Percentiles rank a stretch among this genome's conserved stretches.
phyloP scores from a whole-genome alignment of 2,888 invertebrate genomes.

The Helobdella robusta region DNA sequence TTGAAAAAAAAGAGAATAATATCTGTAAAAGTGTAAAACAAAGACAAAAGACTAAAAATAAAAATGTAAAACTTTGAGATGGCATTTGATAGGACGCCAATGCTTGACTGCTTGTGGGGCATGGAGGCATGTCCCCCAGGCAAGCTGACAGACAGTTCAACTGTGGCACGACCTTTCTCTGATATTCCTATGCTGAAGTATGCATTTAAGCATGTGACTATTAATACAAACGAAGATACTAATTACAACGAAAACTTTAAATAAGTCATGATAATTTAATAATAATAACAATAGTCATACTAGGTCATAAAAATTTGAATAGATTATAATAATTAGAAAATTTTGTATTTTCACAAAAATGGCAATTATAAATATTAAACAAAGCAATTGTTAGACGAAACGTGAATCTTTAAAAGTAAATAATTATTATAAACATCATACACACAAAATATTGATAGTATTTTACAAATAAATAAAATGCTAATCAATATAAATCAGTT shows the following conservation, averaged over 20 bases:
- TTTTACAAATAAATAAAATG: too few relatives aligned
- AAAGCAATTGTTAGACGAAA: too few relatives aligned
- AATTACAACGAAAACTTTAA: background rate
- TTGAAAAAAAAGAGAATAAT: background rate
- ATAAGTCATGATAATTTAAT: too few relatives aligned
- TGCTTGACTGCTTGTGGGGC: conserved; percentile 50
- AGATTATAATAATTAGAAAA: too few relatives aligned
- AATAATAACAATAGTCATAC: too few relatives aligned
- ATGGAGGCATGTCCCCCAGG: conserved; percentile 53
- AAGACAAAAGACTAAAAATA: background rate
- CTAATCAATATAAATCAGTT: too few relatives aligned
- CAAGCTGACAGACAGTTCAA: conserved; percentile 48
- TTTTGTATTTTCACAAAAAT: background rate
- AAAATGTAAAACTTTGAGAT: conserved; percentile 21
- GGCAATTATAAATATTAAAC: background rate
- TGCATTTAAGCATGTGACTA: background rate
- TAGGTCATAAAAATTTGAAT: too few relatives aligned
- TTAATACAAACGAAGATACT: background rate
- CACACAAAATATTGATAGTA: too few relatives aligned
- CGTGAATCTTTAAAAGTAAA: too few relatives aligned
- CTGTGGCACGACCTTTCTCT: conserved; percentile 51
- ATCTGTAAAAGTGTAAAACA: background rate
- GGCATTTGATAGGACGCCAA: conserved; percentile 41
- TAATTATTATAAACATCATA: too few relatives aligned
- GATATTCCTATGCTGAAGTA: conserved; percentile 49